Evolutionary conservation across 2,797 vertebrate species (phyloP).

Genomic region (Gouania willdenowi): DNA sequence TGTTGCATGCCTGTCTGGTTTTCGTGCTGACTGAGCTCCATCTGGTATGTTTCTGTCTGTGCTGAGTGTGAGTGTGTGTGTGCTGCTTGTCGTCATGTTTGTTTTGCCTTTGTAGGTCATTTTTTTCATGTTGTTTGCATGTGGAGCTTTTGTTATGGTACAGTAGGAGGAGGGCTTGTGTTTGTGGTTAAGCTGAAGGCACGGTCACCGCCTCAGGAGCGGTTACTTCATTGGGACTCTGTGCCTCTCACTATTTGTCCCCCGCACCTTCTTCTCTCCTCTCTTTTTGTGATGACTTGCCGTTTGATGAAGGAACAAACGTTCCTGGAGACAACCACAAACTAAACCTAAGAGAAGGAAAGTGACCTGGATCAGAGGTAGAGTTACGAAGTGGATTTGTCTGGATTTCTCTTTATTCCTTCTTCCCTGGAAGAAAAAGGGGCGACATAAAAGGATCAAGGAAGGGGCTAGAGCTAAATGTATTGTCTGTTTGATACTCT

Average conservation of each 20-base stretch:
- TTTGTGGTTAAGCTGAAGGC: constrained; percentile 55
- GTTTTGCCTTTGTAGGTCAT: constrained; percentile 50
- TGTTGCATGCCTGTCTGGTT: constrained; percentile 66
- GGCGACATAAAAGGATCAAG: constrained; percentile 36
- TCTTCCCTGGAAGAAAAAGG: constrained; percentile 41
- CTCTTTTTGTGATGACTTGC: constrained; percentile 26
- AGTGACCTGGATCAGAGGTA: constrained; percentile 14
- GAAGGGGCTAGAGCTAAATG: constrained; percentile 34
- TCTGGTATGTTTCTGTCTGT: constrained; percentile 50
- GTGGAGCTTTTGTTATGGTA: constrained; percentile 52
- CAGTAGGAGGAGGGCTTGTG: constrained; percentile 51
- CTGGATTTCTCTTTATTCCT: constrained; percentile 19
- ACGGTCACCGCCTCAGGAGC: constrained; percentile 38
- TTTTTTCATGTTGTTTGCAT: constrained; percentile 59
- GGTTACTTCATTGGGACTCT: constrained; percentile 45
- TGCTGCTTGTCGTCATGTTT: constrained; percentile 35
- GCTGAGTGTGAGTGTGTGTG: constrained; percentile 27
- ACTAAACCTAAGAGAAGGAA: constrained; percentile 13
- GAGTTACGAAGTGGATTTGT: constrained; percentile 6
- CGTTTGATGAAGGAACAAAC: constrained; percentile 55
- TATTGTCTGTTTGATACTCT: constrained; percentile 16
- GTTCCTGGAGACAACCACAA: constrained; percentile 35
- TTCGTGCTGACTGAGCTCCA: constrained; percentile 61
- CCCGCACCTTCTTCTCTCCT: constrained; percentile 12
- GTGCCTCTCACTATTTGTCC: constrained; percentile 25